A percentile compares a stretch with the other conserved stretches of the same genome.
Conservation (phyloP, 2,797 vertebrate genomes). For the Phalloptychus januarius region DNA sequence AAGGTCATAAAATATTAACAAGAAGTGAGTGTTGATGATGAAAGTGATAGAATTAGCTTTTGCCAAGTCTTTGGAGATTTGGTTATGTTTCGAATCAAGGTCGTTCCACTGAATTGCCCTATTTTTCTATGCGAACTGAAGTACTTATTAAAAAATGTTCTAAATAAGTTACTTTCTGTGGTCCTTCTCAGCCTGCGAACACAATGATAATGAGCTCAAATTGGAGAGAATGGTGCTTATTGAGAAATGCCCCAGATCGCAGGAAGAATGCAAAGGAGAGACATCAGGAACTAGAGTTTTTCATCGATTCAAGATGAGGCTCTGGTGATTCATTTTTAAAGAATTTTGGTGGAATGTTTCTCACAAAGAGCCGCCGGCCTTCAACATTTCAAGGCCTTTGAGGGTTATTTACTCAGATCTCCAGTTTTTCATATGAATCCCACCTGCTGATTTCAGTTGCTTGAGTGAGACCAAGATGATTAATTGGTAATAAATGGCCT, state of each 20-base stretch:
- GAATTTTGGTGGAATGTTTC: slow-evolving; percentile 31
- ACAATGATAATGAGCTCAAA: slow-evolving; percentile 63
- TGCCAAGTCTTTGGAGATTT: slow-evolving; percentile 71
- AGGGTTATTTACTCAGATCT: slow-evolving; percentile 17
- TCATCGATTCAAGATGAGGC: slow-evolving; percentile 13
- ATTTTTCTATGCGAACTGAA: slow-evolving; percentile 66
- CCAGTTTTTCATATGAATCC: slow-evolving; percentile 16
- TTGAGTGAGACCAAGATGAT: background rate
- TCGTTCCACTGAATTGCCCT: slow-evolving; percentile 73
- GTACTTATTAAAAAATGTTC: slow-evolving; percentile 77
- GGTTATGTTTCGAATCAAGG: slow-evolving; percentile 78
- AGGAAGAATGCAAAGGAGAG: slow-evolving; percentile 29
- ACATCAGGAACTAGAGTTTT: slow-evolving; percentile 25
- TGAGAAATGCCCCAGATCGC: slow-evolving; percentile 46
- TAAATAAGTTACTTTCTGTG: slow-evolving; percentile 73
- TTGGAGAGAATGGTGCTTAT: slow-evolving; percentile 52
- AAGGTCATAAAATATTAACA: slow-evolving; percentile 60
- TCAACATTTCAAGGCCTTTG: slow-evolving; percentile 17
- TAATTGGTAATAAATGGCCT: background rate
- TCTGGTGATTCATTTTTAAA: slow-evolving; percentile 37
- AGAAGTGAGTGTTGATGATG: slow-evolving; percentile 69
- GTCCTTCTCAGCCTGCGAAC: slow-evolving; percentile 51
- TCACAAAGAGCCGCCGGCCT: slow-evolving; percentile 24
- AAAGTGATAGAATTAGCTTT: slow-evolving; percentile 79
- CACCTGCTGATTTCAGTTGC: slow-evolving; percentile 9